Evolutionary conservation across 2,888 invertebrate genomes (phyloP).

Genomic region (Clitarchus hookeri): DNA sequence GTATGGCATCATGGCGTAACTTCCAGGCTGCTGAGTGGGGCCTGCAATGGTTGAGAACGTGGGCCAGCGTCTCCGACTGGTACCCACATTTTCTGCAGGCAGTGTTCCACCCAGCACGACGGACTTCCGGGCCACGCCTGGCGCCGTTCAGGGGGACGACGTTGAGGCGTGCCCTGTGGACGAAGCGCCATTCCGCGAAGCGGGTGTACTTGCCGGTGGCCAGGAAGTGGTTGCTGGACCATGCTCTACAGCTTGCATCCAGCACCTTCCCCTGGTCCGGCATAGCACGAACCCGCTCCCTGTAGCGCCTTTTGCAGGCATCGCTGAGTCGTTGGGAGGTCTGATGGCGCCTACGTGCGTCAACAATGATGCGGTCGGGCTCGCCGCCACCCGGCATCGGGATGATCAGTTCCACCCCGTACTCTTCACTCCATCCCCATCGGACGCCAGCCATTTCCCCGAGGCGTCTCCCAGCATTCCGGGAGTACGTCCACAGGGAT

Average conservation of each 20-base stretch:
- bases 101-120: too few species aligned
- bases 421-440: neutral
- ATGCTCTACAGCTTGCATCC: conserved; percentile 35
- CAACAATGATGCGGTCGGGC: neutral
- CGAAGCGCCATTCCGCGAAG: conserved; percentile 53
- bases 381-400: neutral
- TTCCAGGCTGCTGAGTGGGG: conserved; percentile 47
- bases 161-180: conserved; percentile 50
- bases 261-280: conserved; percentile 47
- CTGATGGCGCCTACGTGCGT: neutral
- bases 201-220: conserved; percentile 47
- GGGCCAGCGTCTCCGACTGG: conserved; percentile 49
- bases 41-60: conserved; percentile 51
- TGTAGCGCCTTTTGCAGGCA: neutral
- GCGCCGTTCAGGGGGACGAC: conserved; percentile 48
- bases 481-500: conserved; percentile 24
- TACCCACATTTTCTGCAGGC: conserved; percentile 47
- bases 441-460: neutral
- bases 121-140: neutral
- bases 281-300: conserved; percentile 35
- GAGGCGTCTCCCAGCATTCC: conserved; percentile 37
- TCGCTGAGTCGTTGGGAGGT: neutral
- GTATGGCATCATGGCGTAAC: conserved; percentile 37
- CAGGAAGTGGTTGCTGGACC: conserved; percentile 47
- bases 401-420: neutral